Base-by-base conservation (phyloP, 2,888 invertebrate genomes). In the Nematopogon swammerdamellus region DNA sequence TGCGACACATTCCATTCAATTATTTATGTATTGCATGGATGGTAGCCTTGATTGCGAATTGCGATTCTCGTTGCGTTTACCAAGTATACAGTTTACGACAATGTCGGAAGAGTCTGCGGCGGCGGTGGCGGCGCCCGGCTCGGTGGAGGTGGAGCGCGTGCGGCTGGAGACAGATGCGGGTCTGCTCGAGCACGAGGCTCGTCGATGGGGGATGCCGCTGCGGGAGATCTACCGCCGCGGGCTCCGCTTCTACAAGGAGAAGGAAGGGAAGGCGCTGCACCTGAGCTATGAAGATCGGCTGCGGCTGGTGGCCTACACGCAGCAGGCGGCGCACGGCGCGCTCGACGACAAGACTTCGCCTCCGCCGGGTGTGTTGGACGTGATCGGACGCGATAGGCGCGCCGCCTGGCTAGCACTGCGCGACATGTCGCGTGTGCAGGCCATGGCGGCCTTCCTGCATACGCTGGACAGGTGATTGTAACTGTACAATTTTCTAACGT, bases 251-350 rank as follows among this genome's bases (percentile, higher is more conserved):
- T 97, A 95, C 67, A 96, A 95, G 89, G 97, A 97, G 68, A 97
- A 97, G 77, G 92, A 95, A 75, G 97, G 97, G n/a, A 97, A 97
- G 80, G 97, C 96, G 2, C 83, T 97, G 46, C 95, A 95, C 63
- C 82, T 97, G 53, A 92, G 94, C 45, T 98, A 97, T 68, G 92
- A 94, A 70, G 95, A 97, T 64, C 92, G 95, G 64, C 71, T 97
- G 49, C 91, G 91, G 64, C 74, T 98, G 54, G 91, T 97, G 17
- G 97, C 97, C 1, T 92, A 91, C 62, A 93, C 92, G 10, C 94
- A 96, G 64, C 97, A 97, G 82, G 91, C 92, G 8, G 83, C 83
- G 11, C 89, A 95, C 70, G 97, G 97, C 0, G 87, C 91, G 47
- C 86, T 88, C 60, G 85, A 88, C 56, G 73, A 87, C 1, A 87